phyloP scores from a whole-genome alignment of 2,888 invertebrate species.

The Phyto melanocephala region DNA sequence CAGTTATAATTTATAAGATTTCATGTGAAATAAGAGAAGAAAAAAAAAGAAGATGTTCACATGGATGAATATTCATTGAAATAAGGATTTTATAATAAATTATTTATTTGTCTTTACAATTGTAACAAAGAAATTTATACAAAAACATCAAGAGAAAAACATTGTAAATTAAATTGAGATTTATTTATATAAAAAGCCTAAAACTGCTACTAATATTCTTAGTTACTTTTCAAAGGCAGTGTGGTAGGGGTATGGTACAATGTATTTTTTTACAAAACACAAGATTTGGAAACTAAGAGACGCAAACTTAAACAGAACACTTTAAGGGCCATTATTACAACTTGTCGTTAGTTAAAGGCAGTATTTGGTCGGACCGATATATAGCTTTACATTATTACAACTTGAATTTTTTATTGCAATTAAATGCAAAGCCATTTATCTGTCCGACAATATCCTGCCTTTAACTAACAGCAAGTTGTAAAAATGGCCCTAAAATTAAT shows the following conservation, averaged over 20 bases:
- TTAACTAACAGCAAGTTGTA: no score
- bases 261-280: background rate
- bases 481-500: no score
- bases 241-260: background rate
- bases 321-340: no score
- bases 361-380: no score
- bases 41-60: conserved; percentile 5
- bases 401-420: no score
- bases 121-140: background rate
- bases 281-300: no score
- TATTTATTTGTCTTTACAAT: background rate
- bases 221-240: background rate
- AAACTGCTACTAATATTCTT: background rate
- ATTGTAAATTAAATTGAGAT: background rate
- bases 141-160: no score
- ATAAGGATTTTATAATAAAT: conserved; percentile 25
- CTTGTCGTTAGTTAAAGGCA: no score
- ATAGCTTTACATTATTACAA: no score
- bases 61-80: conserved; percentile 48
- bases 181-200: background rate
- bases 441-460: no score
- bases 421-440: no score
- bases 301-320: no score
- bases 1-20: conserved; percentile 49
- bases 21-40: conserved; percentile 1